Evolutionary conservation across 2,888 invertebrate genomes (phyloP), one percentile per base, ranked within the genome.

Genomic region (Leistus spinibarbis): DNA sequence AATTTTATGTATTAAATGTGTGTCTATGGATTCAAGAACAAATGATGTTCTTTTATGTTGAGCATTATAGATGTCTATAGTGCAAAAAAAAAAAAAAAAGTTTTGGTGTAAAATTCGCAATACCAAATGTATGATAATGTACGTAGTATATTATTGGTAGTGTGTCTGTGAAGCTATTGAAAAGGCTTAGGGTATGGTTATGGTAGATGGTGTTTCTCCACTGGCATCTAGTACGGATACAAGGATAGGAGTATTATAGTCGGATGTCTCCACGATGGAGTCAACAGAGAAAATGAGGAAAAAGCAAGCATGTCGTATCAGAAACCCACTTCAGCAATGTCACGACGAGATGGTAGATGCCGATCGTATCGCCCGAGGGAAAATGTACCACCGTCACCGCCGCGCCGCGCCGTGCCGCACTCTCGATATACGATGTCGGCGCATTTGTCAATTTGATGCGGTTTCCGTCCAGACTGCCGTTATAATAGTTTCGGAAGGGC

Each of bases 371-470:
- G 27, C 69, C 54, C 53, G 1, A 56, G 65, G 72, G 53, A 65
- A 60, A 67, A 64, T 64, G 24, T 67, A 68, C 60, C 73, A 68
- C 23, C 73, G 72, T 40, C 10, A 13, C 40, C 40, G 7, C 40
- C 65, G 72, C 17, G 16, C n/a, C 40, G 40, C 65, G 72, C 17
- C 7, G 9, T 13, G 40, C 40, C 40, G 40, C 40, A 40, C 7
- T 40, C 73, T 56, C 67, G 65, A 57, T 22, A 72, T 72, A 23
- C 54, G 67, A 74, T 74, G 67, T 74, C 62, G 68, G 57, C 73
- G 62, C 73, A 74, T 74, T 74, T 74, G 73, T 74, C 73, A 74
- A 62, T 57, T 67, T 74, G 73, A 74, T 74, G 73, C 62, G 54
- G 67, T 67, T 67, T 74, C 73, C 73, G 73, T 67, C 68, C 57